Base-by-base conservation (phyloP, 2,797 vertebrate species). In the Cuniculus paca region DNA sequence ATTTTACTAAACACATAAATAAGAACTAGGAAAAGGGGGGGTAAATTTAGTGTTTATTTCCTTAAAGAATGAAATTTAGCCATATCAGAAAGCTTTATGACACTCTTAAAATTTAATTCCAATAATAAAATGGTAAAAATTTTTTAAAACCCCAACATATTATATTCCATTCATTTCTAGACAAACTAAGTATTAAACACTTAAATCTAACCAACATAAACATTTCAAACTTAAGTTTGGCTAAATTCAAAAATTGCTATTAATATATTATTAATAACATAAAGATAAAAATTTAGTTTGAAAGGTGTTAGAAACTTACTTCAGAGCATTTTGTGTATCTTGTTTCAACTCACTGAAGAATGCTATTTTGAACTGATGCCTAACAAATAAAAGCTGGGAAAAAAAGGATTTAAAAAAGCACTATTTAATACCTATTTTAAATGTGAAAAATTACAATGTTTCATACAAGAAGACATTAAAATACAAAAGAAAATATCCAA, bases 341-440 rank as follows among this genome's bases (percentile, higher is more conserved):
- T 99, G 99, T 94, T 99, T 99, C 98, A 99, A 97, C 94, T 99
- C 99, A 98, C 99, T 99, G 99, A 99, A 99, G 99, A 99, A 99
- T 11, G 99, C 99, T 31, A 99, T 99, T 98, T 99, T 99, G 98
- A 99, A 99, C 98, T 99, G 99, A 98, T 99, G 99, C 97, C 99
- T 99, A 96, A 99, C 99, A 98, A 99, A 99, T 95, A 99, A 98
- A 98, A 99, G 99, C 99, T 99, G 98, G 24, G 17, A 98, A 98
- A 97, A 98, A 98, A 28, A 97, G 19, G 97, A 86, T 5, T 52
- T 77, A 94, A 58, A 91, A 91, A 90, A 77, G 36, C 19, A 85
- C 50, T 28, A 74, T n/a, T 61, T 95, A 9, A 95, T 50, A 90
- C 2, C 77, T 13, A 82, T 42, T 90, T 90, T 65, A 95, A 95